Evolutionary conservation across 1,140 invertebrate species (phyloP), one percentile per base, ranked within the genome.

Genomic region (Harpegnathos saltator): DNA sequence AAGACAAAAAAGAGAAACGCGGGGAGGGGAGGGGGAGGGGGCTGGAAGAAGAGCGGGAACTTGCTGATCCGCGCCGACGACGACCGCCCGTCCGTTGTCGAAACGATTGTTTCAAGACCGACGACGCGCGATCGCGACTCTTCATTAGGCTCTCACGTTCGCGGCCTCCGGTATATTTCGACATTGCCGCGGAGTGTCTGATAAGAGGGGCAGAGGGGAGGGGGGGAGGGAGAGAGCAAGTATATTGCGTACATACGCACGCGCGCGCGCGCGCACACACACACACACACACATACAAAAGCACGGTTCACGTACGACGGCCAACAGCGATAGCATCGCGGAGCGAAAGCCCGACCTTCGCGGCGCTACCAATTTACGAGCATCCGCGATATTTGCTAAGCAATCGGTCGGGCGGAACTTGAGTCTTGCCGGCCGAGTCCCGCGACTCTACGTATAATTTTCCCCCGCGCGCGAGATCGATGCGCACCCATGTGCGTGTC

Each of bases 401-500:
- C 65, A 17, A 69, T 69, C 52, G 33, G 50, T 63, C 73, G 24
- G 59, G 14, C 26, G 52, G 44, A 63, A 65, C 73, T 63, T 61
- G 15, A 52, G 22, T 69, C 48, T 68, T 68, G 33, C 14, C 17
- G 17, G 12, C 14, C n/a, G n/a, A n/a, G 29, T 22, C 24, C 12
- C n/a, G 24, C 44, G 44, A 50, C 24, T n/a, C n/a, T 54, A 54
- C 59, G 14, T 59, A 38, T 33, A 48, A 59, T 59, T 58, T 71
- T 58, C 65, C 24, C n/a, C 48, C 52, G 75, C 52, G 52, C 14
- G n/a, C n/a, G 33, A 44, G 65, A 80, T 80, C 75, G 75, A 80
- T 80, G 75, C 65, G 65, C 48, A 22, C 33, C 22, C 75, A 69
- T 69, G 75, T 80, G 65, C 75, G 75, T 80, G 63, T 71, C 65